These are phyloP conservation scores for Macrotus californicus DNA, from an alignment of 2,113 vertebrate genomes.

Conservation along the genomic window DNA sequence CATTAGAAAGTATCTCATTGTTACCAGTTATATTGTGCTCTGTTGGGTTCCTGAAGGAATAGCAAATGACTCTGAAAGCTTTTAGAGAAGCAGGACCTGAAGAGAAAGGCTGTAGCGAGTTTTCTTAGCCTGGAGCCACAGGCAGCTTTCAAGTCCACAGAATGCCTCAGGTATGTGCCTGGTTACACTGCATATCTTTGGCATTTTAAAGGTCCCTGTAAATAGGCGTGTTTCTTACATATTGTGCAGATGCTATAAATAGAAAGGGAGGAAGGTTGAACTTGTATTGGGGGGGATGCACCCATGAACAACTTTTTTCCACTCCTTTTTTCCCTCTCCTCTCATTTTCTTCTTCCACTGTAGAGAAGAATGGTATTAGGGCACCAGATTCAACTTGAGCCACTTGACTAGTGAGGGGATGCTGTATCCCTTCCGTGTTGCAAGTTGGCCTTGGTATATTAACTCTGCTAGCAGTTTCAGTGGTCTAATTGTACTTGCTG, in stretches of 20 bases:
- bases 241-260: neutral
- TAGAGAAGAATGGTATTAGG: neutral
- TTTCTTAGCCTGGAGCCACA: neutral
- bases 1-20: neutral
- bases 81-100: neutral
- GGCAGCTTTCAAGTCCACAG: neutral
- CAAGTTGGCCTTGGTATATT: neutral
- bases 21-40: neutral
- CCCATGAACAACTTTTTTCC: neutral
- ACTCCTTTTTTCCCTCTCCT: neutral
- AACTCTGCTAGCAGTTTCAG: neutral
- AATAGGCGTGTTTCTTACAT: neutral
- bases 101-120: neutral
- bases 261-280: neutral
- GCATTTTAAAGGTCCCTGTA: neutral
- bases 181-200: neutral
- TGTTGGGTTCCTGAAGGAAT: neutral
- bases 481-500: neutral
- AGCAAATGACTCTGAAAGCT: conserved; percentile 11
- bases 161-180: neutral
- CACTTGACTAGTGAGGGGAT: neutral
- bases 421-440: neutral
- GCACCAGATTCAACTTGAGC: neutral
- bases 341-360: neutral
- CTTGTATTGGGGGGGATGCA: accelerated